Percentiles rank a stretch among this genome's conserved stretches.
Evolutionary conservation across 2,113 vertebrate species (phyloP).

Genomic region (Peromyscus polionotus): DNA sequence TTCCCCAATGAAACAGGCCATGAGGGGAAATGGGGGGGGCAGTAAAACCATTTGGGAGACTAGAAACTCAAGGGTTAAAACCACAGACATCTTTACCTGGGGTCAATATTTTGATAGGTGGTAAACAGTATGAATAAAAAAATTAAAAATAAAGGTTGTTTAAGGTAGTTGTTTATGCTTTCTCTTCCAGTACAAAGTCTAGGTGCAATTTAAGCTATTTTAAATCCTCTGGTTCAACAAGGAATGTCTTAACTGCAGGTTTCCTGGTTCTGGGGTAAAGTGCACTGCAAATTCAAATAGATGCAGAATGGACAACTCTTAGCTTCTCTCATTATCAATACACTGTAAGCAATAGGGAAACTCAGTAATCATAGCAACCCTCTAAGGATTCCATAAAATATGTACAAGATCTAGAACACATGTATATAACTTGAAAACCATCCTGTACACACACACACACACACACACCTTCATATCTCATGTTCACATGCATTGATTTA

Average conservation of each 20-base stretch:
- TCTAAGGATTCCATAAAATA: background rate
- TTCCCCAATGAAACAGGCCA: background rate
- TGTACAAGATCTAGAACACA: background rate
- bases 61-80: slow-evolving; percentile 52
- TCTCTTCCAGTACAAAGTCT: background rate
- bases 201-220: slow-evolving; percentile 28
- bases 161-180: background rate
- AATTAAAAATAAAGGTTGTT: slow-evolving; percentile 58
- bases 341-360: slow-evolving; percentile 4
- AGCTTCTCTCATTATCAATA: background rate
- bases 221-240: background rate
- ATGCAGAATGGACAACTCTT: background rate
- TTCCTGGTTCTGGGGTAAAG: slow-evolving; percentile 19
- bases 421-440: background rate
- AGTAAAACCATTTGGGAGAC: slow-evolving; percentile 3
- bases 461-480: rapidly evolving
- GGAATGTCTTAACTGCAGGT: background rate
- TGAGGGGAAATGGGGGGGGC: background rate
- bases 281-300: slow-evolving; percentile 60
- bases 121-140: slow-evolving; percentile 51
- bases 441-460: background rate
- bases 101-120: slow-evolving; percentile 59
- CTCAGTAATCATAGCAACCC: background rate
- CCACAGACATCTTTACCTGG: background rate
- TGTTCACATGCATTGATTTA: background rate